phyloP scores from a whole-genome alignment of 2,797 vertebrate species.

The Pseudocheirus occidentalis region DNA sequence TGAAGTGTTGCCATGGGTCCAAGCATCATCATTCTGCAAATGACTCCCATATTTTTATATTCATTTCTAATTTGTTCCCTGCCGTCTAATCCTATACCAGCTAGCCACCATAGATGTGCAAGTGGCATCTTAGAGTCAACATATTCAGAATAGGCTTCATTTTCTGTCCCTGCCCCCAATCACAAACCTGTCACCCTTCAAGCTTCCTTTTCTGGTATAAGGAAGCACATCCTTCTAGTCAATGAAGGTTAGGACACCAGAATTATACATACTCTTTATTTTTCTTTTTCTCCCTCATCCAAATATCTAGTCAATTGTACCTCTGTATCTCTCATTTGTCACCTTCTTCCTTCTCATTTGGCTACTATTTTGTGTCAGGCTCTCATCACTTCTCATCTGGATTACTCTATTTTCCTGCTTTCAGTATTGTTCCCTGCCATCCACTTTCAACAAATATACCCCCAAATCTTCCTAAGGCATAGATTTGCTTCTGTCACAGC shows the following conservation, averaged over 20 bases:
- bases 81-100: not conserved
- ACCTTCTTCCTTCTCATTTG: not conserved
- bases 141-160: not conserved
- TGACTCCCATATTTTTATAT: not conserved
- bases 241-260: not conserved
- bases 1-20: not conserved
- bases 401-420: not conserved
- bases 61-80: not conserved
- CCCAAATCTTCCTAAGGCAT: not conserved
- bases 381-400: not conserved
- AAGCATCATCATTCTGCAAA: not conserved
- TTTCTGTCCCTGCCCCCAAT: not conserved
- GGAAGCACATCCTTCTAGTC: not conserved
- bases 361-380: not conserved
- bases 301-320: not conserved
- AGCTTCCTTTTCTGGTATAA: not conserved
- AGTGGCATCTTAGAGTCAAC: not conserved
- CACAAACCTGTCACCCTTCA: not conserved
- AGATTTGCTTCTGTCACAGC: not conserved
- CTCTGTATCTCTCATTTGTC: not conserved
- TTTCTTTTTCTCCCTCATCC: not conserved
- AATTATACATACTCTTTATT: not conserved
- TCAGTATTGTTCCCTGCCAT: not conserved
- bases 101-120: not conserved
- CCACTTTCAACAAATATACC: not conserved